Evolutionary conservation across 30 jellyfish, hydroid and myxozoan species (phyloP).

Genomic region (Turritopsis rubra): DNA sequence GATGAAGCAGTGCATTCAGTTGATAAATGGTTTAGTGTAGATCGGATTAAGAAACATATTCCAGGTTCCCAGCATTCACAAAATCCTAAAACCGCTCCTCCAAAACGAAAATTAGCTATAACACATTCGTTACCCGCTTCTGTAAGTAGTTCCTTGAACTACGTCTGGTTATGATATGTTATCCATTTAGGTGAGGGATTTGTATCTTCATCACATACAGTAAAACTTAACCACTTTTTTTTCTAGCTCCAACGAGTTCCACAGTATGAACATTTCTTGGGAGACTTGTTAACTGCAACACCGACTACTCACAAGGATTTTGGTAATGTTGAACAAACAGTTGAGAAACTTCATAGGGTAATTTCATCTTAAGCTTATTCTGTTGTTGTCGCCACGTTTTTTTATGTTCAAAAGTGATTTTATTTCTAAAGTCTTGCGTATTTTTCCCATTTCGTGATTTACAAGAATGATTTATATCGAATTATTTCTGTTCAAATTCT

Average conservation of each 20-base stretch:
- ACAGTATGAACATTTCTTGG: constrained; percentile 16
- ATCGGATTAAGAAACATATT: not conserved
- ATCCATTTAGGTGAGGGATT: not conserved
- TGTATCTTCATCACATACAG: not conserved
- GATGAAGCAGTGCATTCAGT: not conserved
- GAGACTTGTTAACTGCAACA: constrained; percentile 15
- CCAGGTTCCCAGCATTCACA: not conserved
- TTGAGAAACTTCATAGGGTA: constrained; percentile 13
- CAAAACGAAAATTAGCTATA: constrained; percentile 11
- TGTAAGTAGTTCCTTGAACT: not conserved
- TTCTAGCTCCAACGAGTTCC: constrained; percentile 20
- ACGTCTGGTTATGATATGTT: too few species aligned
- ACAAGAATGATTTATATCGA: too few species aligned
- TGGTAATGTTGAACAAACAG: not conserved
- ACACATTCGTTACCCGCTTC: constrained; percentile 2
- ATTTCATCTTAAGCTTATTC: too few species aligned
- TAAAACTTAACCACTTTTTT: not conserved
- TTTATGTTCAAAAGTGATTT: too few species aligned
- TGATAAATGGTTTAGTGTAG: not conserved
- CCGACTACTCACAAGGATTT: constrained; percentile 14
- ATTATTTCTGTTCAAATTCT: not conserved
- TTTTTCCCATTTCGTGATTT: too few species aligned
- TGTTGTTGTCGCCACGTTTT: too few species aligned
- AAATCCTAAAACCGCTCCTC: not conserved
- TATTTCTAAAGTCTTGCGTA: too few species aligned